phyloP scores from a whole-genome alignment of 2,888 invertebrate genomes.

The Neria commutata region DNA sequence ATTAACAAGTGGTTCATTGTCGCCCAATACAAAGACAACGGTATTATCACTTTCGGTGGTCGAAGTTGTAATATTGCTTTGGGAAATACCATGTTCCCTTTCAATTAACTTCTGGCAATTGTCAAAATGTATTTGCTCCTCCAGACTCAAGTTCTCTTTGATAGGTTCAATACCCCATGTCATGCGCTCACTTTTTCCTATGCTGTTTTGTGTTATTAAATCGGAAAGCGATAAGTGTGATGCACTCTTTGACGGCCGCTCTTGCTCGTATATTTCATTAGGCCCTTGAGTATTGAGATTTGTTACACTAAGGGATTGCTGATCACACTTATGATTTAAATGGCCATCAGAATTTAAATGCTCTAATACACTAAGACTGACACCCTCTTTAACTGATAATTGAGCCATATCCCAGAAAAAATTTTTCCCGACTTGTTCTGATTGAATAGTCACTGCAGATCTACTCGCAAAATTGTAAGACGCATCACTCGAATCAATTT shows the following conservation, averaged over 20 bases:
- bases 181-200: slow-evolving; percentile 57
- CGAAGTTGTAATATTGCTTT: slow-evolving; percentile 27
- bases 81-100: slow-evolving; percentile 44
- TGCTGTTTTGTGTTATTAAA: slow-evolving; percentile 60
- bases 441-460: slow-evolving; percentile 2
- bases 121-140: slow-evolving; percentile 56
- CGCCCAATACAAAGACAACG: slow-evolving; percentile 75
- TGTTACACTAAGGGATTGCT: not conserved
- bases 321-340: slow-evolving; percentile 7
- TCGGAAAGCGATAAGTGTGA: slow-evolving; percentile 56
- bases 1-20: slow-evolving; percentile 72
- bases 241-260: slow-evolving; percentile 35
- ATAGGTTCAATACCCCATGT: slow-evolving; percentile 60
- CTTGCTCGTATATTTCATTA: slow-evolving; percentile 22
- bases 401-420: slow-evolving; percentile 57
- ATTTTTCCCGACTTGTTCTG: slow-evolving; percentile 35
- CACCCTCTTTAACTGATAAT: slow-evolving; percentile 54
- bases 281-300: not conserved
- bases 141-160: slow-evolving; percentile 56
- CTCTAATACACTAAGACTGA: slow-evolving; percentile 53
- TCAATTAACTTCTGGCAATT: slow-evolving; percentile 49
- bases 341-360: too few species aligned
- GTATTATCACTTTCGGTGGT: slow-evolving; percentile 42
- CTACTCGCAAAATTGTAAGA: not conserved
- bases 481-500: slow-evolving; percentile 44